A percentile compares a stretch with the other conserved stretches of the same genome.
Conservation (phyloP, 2,113 vertebrate genomes). For the Smithornis capensis region DNA sequence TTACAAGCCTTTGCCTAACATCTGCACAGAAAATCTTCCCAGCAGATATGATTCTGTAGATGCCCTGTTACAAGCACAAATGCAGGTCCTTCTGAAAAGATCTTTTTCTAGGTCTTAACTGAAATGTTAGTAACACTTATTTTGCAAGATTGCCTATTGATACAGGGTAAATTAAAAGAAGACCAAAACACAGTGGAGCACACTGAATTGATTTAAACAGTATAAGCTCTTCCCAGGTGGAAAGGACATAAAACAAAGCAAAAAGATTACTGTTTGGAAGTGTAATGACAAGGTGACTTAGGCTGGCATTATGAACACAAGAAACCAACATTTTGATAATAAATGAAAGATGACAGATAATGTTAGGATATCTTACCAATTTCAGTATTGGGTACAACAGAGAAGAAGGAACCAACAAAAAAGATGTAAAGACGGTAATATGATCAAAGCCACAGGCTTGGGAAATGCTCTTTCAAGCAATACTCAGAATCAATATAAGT, state of each 20-base stretch:
- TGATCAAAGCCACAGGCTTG: slow-evolving; percentile 19
- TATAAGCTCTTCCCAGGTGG: not conserved
- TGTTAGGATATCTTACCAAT: not conserved
- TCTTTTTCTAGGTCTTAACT: not conserved
- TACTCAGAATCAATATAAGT: not conserved
- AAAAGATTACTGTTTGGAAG: not conserved
- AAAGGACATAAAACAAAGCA: not conserved
- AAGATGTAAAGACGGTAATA: not conserved
- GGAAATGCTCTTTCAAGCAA: slow-evolving; percentile 24
- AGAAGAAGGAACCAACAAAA: not conserved
- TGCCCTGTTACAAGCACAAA: not conserved
- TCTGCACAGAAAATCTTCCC: not conserved
- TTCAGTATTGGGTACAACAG: not conserved
- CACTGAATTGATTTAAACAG: not conserved
- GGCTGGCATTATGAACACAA: not conserved
- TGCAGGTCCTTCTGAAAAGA: not conserved
- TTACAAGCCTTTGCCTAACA: not conserved
- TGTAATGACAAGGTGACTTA: not conserved
- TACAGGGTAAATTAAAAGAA: not conserved
- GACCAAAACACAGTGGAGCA: not conserved
- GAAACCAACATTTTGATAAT: not conserved
- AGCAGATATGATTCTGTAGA: not conserved
- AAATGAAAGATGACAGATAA: not conserved
- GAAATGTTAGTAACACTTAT: not conserved
- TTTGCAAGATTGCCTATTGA: not conserved